Evolutionary conservation across 1,140 invertebrate species (phyloP).

Genomic region (Zaprionus capensis): DNA sequence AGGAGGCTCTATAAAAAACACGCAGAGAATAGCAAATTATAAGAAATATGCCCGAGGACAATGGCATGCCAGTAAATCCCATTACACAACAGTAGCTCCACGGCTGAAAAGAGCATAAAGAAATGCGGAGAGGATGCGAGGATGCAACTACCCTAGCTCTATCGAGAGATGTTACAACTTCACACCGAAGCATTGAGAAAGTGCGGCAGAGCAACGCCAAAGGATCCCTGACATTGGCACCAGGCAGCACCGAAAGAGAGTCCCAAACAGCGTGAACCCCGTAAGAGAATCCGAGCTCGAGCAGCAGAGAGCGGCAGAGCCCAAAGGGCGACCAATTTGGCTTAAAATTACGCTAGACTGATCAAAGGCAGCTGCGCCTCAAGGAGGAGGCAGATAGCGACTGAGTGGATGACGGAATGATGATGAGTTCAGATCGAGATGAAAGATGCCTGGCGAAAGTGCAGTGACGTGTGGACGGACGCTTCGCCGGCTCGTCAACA

Average conservation of each 20-base stretch:
- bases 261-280: constrained; percentile 19
- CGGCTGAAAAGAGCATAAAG: constrained; percentile 72
- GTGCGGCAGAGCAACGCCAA: constrained; percentile 65
- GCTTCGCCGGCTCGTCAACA: constrained; percentile 27
- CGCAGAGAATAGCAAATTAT: constrained; percentile 28
- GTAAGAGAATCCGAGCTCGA: constrained; percentile 12
- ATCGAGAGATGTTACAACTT: constrained; percentile 71
- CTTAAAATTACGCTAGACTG: constrained; percentile 82
- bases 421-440: constrained; percentile 3
- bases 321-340: constrained; percentile 71
- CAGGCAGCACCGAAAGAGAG: constrained; percentile 28
- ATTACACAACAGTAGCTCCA: constrained; percentile 76
- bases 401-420: constrained; percentile 29
- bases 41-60: constrained; percentile 43
- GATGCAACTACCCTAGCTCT: constrained; percentile 18
- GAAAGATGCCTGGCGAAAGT: constrained; percentile 57
- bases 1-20: constrained; percentile 12
- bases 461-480: constrained; percentile 75
- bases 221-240: constrained; percentile 73
- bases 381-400: constrained; percentile 32
- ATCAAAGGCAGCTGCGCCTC: constrained; percentile 78
- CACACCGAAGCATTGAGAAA: constrained; percentile 79
- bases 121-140: not conserved
- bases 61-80: constrained; percentile 62
- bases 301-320: constrained; percentile 32